Conservation (phyloP, 2,888 invertebrate genomes). For the Trichopria drosophilae region DNA sequence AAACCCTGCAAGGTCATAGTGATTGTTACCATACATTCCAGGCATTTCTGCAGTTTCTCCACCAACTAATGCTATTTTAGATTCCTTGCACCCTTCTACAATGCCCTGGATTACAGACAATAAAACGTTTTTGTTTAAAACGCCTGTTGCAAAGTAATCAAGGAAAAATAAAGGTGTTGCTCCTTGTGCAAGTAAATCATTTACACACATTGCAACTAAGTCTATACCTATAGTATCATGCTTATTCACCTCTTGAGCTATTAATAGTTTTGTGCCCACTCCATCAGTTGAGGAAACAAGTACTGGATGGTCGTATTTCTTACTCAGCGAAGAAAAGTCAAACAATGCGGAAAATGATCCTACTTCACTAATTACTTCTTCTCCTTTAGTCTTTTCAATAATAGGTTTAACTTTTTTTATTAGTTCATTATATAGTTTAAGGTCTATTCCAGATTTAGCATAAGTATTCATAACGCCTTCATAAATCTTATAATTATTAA, state of each 20-base stretch:
- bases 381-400: conserved; percentile 16
- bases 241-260: conserved; percentile 20
- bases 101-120: conserved; percentile 20
- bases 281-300: conserved; percentile 22
- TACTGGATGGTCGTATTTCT: conserved; percentile 22
- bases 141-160: conserved; percentile 23
- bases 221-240: conserved; percentile 22
- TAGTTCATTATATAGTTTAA: conserved; percentile 19
- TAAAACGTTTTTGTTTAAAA: conserved; percentile 15
- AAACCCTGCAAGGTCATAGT: conserved; percentile 25
- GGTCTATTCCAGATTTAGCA: conserved; percentile 14
- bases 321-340: conserved; percentile 20
- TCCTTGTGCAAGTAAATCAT: conserved; percentile 22
- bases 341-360: conserved; percentile 20
- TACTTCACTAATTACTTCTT: conserved; percentile 22
- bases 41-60: conserved; percentile 25
- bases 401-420: conserved; percentile 22
- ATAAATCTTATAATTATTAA: conserved; percentile 17
- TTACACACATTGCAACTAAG: conserved; percentile 23
- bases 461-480: conserved; percentile 14
- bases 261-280: conserved; percentile 21
- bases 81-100: conserved; percentile 21
- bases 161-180: conserved; percentile 22
- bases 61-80: conserved; percentile 25
- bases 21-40: conserved; percentile 24